Conservation (phyloP, 2,113 vertebrate species). For the Atlantisia rogersi region DNA sequence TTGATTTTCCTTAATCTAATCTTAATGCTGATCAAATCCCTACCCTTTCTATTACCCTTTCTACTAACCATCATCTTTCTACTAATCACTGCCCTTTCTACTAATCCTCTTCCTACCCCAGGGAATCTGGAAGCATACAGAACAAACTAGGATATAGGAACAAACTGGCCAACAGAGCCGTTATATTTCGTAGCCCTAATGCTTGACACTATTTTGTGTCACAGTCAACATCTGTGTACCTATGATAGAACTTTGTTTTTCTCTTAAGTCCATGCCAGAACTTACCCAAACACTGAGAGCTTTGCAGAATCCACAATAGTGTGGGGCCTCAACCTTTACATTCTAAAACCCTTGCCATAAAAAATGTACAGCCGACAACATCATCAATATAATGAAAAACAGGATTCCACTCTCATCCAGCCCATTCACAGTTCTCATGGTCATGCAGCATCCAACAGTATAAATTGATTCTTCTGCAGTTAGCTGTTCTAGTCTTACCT, state of each 20-base stretch:
- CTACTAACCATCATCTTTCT: background rate
- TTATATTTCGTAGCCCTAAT: background rate
- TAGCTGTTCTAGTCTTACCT: background rate
- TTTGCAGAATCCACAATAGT: background rate
- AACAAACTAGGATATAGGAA: background rate
- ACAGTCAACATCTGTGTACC: background rate
- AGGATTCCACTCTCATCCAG: background rate
- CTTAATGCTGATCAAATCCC: background rate
- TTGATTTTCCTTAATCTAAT: background rate
- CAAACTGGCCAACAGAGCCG: background rate
- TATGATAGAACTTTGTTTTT: background rate
- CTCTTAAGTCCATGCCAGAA: background rate
- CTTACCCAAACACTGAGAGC: background rate
- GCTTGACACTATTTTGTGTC: background rate
- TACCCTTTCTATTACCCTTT: background rate
- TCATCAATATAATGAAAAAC: background rate
- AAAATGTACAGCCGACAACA: background rate
- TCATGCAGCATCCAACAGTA: background rate
- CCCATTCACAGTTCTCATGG: fast-evolving
- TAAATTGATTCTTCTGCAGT: background rate
- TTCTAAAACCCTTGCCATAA: background rate
- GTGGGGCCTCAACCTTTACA: background rate
- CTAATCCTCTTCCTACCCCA: background rate
- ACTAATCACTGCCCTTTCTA: background rate
- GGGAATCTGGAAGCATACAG: background rate